These are phyloP conservation scores for Aelia acuminata DNA, from an alignment of 2,888 invertebrate genomes.

Conservation along the genomic window DNA sequence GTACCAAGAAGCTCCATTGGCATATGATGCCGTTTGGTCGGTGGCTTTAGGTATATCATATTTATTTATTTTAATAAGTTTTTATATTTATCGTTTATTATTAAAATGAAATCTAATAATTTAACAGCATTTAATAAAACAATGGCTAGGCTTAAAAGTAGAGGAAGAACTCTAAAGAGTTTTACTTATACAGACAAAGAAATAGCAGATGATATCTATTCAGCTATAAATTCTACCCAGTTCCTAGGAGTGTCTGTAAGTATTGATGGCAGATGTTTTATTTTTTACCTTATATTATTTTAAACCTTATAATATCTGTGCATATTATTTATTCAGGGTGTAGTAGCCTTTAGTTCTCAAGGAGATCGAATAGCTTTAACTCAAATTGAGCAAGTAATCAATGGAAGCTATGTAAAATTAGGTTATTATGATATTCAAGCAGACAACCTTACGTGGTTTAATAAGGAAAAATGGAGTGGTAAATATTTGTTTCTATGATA, in stretches of 20 bases:
- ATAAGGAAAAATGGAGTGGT: constrained; percentile 93
- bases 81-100: not conserved
- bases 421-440: constrained; percentile 97
- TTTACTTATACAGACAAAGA: constrained; percentile 96
- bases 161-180: constrained; percentile 89
- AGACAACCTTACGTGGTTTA: constrained; percentile 95
- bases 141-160: constrained; percentile 86
- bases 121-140: constrained; percentile 94
- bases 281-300: not conserved
- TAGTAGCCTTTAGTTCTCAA: constrained; percentile 97
- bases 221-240: constrained; percentile 98
- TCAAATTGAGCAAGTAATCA: constrained; percentile 96
- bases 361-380: constrained; percentile 99
- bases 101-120: constrained; percentile 41
- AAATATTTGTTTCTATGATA: constrained; percentile 67
- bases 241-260: constrained; percentile 98
- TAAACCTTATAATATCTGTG: not conserved
- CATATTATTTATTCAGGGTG: constrained; percentile 80
- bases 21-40: constrained; percentile 99
- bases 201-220: constrained; percentile 95
- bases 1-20: constrained; percentile 97
- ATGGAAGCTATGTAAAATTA: constrained; percentile 93
- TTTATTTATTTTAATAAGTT: not conserved
- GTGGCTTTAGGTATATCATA: constrained; percentile 84
- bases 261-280: constrained; percentile 65